phyloP scores from a whole-genome alignment of 2,797 vertebrate species.

The Dryobates pubescens region DNA sequence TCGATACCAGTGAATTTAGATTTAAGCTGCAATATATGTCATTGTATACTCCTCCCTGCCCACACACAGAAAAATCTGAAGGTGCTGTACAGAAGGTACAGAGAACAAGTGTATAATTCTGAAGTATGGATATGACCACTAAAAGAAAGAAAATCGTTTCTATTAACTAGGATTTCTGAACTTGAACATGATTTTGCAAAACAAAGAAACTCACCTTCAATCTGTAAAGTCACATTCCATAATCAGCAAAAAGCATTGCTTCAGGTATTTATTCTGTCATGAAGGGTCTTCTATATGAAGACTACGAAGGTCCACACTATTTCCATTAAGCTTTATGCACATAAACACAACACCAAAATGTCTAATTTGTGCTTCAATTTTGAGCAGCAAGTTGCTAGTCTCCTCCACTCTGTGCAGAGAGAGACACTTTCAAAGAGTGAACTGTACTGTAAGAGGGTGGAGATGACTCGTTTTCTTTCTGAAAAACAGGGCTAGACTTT shows the following conservation, averaged over 20 bases:
- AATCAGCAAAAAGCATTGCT: not conserved
- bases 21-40: not conserved
- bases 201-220: not conserved
- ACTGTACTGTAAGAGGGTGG: not conserved
- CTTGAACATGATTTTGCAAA: not conserved
- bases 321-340: not conserved
- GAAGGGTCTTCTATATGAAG: not conserved
- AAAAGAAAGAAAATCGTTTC: not conserved
- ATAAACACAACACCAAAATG: accelerated
- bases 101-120: not conserved
- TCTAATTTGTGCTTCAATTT: not conserved
- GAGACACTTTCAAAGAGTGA: not conserved
- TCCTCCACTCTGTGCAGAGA: not conserved
- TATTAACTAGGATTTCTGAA: not conserved
- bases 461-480: not conserved
- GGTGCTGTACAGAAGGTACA: not conserved
- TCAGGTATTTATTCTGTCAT: not conserved
- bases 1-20: not conserved
- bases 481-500: not conserved
- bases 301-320: not conserved
- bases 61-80: not conserved
- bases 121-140: not conserved
- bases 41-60: not conserved
- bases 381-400: not conserved
- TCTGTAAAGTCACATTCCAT: not conserved